Percentiles rank a stretch among this genome's conserved stretches.
Conservation (phyloP, 2,888 invertebrate genomes). For the Perdita meconis region DNA sequence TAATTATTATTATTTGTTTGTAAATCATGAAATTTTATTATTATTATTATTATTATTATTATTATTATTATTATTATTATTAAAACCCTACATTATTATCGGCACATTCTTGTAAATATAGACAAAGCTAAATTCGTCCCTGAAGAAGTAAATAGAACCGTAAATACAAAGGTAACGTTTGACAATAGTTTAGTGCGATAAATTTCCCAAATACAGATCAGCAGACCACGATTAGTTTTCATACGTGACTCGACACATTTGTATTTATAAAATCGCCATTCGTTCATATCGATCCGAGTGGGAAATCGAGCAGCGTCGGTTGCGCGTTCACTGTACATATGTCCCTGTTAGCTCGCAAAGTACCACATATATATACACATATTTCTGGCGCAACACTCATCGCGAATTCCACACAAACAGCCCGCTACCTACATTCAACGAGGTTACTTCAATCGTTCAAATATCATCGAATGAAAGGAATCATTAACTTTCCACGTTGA, state of each 20-base stretch:
- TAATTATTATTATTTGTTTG: too few relatives aligned
- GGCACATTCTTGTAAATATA: too few relatives aligned
- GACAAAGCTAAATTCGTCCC: too few relatives aligned
- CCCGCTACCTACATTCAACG: neutral
- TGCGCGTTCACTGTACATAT: neutral
- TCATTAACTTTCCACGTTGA: conserved; percentile 20
- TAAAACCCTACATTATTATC: too few relatives aligned
- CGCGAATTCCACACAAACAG: conserved; percentile 1
- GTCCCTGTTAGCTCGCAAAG: conserved; percentile 1
- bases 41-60: too few relatives aligned
- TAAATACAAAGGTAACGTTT: neutral
- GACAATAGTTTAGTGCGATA: neutral
- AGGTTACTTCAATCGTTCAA: neutral
- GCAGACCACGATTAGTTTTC: neutral
- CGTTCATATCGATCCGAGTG: neutral
- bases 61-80: too few relatives aligned
- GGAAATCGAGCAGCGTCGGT: neutral
- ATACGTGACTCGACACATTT: neutral
- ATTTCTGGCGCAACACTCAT: conserved; percentile 10
- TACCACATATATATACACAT: neutral
- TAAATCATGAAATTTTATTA: too few relatives aligned
- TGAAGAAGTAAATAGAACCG: too few relatives aligned
- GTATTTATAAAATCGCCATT: conserved; percentile 11
- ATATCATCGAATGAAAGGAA: conserved; percentile 21
- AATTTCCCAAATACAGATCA: neutral